A percentile compares a stretch with the other conserved stretches of the same genome.
Evolutionary conservation across 2,113 vertebrate genomes (phyloP).

Genomic region (Verasper variegatus): DNA sequence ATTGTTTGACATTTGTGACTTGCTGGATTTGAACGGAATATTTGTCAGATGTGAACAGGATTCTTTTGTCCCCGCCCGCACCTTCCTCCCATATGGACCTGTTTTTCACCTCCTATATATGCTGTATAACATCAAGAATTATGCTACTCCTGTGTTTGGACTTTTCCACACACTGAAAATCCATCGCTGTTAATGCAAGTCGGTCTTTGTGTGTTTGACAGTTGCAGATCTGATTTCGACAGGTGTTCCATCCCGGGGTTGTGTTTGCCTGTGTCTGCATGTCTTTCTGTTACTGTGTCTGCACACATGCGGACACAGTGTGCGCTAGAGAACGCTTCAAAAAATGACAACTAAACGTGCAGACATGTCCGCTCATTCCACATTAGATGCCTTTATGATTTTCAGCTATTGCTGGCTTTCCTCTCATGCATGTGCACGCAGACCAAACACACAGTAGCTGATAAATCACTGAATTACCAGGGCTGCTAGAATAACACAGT

Average conservation of each 20-base stretch:
- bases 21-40: slow-evolving; percentile 23
- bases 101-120: slow-evolving; percentile 19
- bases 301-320: background rate
- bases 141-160: slow-evolving; percentile 35
- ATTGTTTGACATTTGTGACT: slow-evolving; percentile 64
- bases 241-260: slow-evolving; percentile 59
- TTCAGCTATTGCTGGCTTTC: slow-evolving; percentile 51
- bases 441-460: slow-evolving; percentile 54
- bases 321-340: slow-evolving; percentile 13
- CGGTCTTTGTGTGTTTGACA: slow-evolving; percentile 42
- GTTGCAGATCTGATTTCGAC: slow-evolving; percentile 50
- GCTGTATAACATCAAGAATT: slow-evolving; percentile 27
- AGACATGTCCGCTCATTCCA: slow-evolving; percentile 70
- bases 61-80: slow-evolving; percentile 33
- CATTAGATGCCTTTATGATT: slow-evolving; percentile 70
- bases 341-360: slow-evolving; percentile 54
- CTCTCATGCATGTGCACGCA: slow-evolving; percentile 52
- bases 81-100: slow-evolving; percentile 34
- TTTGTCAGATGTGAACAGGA: slow-evolving; percentile 29
- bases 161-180: slow-evolving; percentile 43
- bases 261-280: slow-evolving; percentile 45
- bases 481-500: slow-evolving; percentile 57
- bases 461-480: slow-evolving; percentile 51
- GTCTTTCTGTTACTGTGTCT: slow-evolving; percentile 24
- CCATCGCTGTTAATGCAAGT: slow-evolving; percentile 31